Percentiles rank a stretch among this genome's conserved stretches.
Evolutionary conservation across 2,113 vertebrate species (phyloP).

Genomic region (Toxostoma redivivum): DNA sequence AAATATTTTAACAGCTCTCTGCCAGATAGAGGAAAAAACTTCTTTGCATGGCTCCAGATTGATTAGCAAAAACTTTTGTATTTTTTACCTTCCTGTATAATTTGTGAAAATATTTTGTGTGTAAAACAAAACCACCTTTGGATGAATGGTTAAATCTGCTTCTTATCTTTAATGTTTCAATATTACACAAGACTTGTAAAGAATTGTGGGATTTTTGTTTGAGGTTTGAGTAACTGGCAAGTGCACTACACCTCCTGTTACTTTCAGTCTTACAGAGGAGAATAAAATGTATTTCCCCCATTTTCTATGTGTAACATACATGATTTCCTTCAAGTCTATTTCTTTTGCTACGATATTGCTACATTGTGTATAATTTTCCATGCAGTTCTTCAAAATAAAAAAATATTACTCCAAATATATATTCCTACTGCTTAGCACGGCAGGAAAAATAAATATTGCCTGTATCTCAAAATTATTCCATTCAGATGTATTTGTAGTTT

Average conservation of each 20-base stretch:
- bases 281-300: accelerated
- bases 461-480: not conserved
- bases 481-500: not conserved
- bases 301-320: not conserved
- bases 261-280: not conserved
- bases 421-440: not conserved
- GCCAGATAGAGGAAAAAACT: accelerated
- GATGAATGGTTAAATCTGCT: not conserved
- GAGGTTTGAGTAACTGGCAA: not conserved
- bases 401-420: not conserved
- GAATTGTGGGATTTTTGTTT: accelerated
- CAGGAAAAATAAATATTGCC: not conserved
- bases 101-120: not conserved
- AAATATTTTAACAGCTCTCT: not conserved
- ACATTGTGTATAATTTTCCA: not conserved
- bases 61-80: not conserved
- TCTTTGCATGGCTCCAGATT: not conserved
- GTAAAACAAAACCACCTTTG: not conserved
- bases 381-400: not conserved
- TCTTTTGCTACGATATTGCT: not conserved
- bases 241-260: not conserved
- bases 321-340: not conserved
- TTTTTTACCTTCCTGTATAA: not conserved
- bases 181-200: not conserved
- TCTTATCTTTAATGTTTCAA: not conserved